Conservation (phyloP, 1,140 invertebrate species). For the Eufriesea mexicana region DNA sequence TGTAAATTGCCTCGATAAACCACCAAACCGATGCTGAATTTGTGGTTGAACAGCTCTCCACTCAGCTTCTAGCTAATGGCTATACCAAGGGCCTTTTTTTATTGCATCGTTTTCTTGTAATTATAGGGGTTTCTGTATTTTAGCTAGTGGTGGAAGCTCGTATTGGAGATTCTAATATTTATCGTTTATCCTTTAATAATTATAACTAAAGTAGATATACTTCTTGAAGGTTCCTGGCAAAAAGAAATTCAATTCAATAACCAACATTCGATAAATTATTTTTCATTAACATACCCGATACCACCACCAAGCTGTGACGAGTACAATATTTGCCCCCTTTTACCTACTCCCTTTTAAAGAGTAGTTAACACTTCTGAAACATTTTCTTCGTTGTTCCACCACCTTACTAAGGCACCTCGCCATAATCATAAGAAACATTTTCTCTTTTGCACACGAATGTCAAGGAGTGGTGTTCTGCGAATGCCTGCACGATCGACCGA, state of each 20-base stretch:
- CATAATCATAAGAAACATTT: not conserved
- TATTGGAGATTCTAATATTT: not conserved
- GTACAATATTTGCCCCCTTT: too few species aligned
- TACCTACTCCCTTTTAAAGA: too few species aligned
- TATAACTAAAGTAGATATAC: not conserved
- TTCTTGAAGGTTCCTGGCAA: too few species aligned
- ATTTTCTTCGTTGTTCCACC: too few species aligned
- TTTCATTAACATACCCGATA: too few species aligned
- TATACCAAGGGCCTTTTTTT: not conserved
- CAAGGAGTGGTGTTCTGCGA: not conserved
- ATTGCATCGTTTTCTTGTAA: slow-evolving; percentile 3
- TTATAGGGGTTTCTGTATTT: slow-evolving; percentile 1
- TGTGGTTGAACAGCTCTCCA: slow-evolving; percentile 3
- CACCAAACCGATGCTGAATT: slow-evolving; percentile 39
- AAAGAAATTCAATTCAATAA: too few species aligned
- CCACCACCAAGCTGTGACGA: too few species aligned
- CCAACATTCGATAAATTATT: too few species aligned
- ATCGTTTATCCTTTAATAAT: not conserved
- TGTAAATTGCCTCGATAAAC: slow-evolving; percentile 64
- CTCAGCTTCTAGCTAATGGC: not conserved
- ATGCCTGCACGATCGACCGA: slow-evolving; percentile 10
- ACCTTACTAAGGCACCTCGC: not conserved
- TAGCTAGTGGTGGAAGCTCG: not conserved
- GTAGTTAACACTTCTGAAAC: too few species aligned
- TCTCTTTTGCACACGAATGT: not conserved